phyloP scores from a whole-genome alignment of 2,888 invertebrate genomes.

The Arctia plantaginis region DNA sequence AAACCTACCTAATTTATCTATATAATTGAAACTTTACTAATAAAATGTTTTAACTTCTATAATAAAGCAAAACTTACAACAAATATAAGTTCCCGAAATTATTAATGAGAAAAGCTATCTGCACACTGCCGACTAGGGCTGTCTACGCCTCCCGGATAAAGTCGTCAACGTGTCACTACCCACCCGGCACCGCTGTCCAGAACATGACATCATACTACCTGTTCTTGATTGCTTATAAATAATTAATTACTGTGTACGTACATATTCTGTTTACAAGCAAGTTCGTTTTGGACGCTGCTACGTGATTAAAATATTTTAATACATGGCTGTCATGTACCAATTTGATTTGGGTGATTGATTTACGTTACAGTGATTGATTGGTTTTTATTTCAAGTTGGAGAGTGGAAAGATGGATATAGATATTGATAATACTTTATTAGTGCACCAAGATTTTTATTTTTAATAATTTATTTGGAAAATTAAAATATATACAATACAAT shows the following conservation, averaged over 20 bases:
- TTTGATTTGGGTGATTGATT: background rate
- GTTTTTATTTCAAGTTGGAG: background rate
- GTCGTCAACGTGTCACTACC: slow-evolving; percentile 5
- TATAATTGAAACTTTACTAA: background rate
- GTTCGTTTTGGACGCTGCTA: background rate
- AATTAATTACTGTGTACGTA: slow-evolving; percentile 17
- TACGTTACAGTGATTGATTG: background rate
- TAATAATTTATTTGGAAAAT: too few species aligned
- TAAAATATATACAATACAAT: too few species aligned
- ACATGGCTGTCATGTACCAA: background rate
- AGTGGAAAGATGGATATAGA: background rate
- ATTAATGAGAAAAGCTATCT: background rate
- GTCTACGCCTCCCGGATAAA: slow-evolving; percentile 13
- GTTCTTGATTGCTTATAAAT: slow-evolving; percentile 20
- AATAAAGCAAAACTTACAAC: background rate
- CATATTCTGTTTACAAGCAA: background rate
- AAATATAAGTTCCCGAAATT: background rate
- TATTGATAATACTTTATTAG: too few species aligned
- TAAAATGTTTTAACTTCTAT: background rate
- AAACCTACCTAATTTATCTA: background rate
- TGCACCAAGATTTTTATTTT: too few species aligned
- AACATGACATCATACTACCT: slow-evolving; percentile 1
- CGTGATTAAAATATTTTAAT: slow-evolving; percentile 11
- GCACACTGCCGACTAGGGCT: background rate
- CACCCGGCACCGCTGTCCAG: background rate